Evolutionary conservation across 2,113 vertebrate species (phyloP).

Genomic region (Myrmophylax atrothorax): DNA sequence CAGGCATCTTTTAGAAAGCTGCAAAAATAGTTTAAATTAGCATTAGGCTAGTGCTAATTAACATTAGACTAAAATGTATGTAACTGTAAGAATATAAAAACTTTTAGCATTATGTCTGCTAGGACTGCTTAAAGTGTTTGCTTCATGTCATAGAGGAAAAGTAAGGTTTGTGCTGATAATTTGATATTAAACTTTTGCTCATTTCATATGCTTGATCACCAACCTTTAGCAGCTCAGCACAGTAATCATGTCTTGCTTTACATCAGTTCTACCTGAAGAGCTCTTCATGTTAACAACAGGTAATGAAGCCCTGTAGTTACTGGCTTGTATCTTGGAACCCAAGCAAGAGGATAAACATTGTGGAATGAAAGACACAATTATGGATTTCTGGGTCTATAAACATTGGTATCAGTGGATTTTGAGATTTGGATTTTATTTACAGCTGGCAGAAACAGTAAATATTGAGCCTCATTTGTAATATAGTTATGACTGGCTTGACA

Average conservation of each 20-base stretch:
- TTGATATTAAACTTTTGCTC: not conserved
- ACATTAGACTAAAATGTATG: not conserved
- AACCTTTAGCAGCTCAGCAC: not conserved
- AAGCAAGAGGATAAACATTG: not conserved
- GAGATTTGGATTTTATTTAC: not conserved
- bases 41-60: not conserved
- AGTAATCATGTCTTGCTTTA: not conserved
- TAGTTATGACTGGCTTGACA: not conserved
- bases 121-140: not conserved
- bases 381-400: not conserved
- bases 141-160: not conserved
- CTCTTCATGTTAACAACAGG: not conserved
- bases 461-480: not conserved
- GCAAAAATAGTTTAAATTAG: not conserved
- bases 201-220: not conserved
- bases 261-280: not conserved
- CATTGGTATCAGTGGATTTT: not conserved
- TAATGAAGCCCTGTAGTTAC: accelerated
- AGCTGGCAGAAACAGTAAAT: not conserved
- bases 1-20: not conserved
- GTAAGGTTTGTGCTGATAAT: not conserved
- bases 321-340: not conserved
- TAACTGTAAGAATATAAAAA: not conserved
- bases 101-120: not conserved
- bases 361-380: not conserved